Evolutionary conservation across 2,888 invertebrate genomes (phyloP), one percentile per base, ranked within the genome.

Genomic region (Latrodectus elegans): DNA sequence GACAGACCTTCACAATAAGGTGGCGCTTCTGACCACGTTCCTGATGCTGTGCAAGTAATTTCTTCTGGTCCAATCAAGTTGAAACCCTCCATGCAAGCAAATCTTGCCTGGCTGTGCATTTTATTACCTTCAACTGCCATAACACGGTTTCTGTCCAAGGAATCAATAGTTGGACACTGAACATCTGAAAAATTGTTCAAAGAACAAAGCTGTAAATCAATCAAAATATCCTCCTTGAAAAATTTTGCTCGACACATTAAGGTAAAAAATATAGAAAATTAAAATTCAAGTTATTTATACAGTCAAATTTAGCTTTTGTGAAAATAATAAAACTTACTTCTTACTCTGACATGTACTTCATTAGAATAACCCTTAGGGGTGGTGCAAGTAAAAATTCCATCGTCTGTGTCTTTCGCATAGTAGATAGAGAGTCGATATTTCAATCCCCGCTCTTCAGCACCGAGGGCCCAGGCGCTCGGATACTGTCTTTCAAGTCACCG

Each of bases 331-430:
- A 8, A 53, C 94, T 94, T 93, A 96, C 96, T 96, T 93, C 95
- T 95, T 92, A 97, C 96, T 92, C 94, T 94, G 90, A 96, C 93
- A 88, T 93, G 92, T 90, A 96, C 93, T 80, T 95, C 95, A 92
- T 96, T 95, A 78, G 96, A 96, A 90, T 95, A 94, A 64, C 96
- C 96, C 82, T 95, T 94, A 8, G 96, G 96, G 0, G 96, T 95
- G 8, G 96, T 95, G 92, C 97, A 97, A 0, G 96, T 96, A 92
- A 95, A 97, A 89, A 95, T 95, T 81, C 96, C 97, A 60, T 96
- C 95, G 93, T 97, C 96, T 82, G 95, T 95, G n/a, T 94, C 94
- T 91, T 96, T 95, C 91, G 96, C 95, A 92, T 96, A 96, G 92
- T 95, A 95, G 91, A 97, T 95, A 90, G 95, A 95, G 90, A 97